A percentile compares a stretch with the other conserved stretches of the same genome.
These are phyloP conservation scores for Amblyjoppa proteus DNA, from an alignment of 2,888 invertebrate species.

Conservation along the genomic window DNA sequence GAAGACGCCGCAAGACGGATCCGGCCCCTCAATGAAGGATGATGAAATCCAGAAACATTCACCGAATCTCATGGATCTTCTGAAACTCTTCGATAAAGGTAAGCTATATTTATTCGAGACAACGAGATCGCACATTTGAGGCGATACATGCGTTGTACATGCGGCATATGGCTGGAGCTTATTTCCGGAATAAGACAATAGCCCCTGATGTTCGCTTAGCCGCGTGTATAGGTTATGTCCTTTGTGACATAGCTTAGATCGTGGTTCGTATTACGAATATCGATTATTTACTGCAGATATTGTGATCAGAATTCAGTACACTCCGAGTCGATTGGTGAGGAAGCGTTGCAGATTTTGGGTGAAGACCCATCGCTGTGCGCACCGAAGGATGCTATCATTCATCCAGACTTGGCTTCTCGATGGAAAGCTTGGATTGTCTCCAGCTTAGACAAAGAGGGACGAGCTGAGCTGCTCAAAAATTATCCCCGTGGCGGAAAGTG, in stretches of 20 bases:
- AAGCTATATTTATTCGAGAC: conserved; percentile 6
- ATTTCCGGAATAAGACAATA: conserved; percentile 2
- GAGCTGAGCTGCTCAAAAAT: neutral
- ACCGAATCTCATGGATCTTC: neutral
- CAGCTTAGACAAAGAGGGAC: conserved; percentile 42
- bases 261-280: neutral
- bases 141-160: conserved; percentile 18
- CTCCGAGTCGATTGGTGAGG: conserved; percentile 20
- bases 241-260: neutral
- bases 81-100: conserved; percentile 13
- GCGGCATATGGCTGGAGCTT: conserved; percentile 18
- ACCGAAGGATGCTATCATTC: conserved; percentile 21
- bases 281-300: conserved; percentile 30
- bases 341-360: conserved; percentile 19
- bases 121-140: conserved; percentile 50
- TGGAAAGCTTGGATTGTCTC: conserved; percentile 50
- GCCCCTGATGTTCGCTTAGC: neutral
- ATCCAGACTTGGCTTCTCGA: conserved; percentile 48
- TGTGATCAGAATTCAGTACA: conserved; percentile 2
- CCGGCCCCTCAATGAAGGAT: no score
- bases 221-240: neutral
- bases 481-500: conserved; percentile 53
- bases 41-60: neutral
- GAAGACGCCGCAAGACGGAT: neutral
- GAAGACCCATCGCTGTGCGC: conserved; percentile 8